Evolutionary conservation across 2,113 vertebrate genomes (phyloP).

Genomic region (Psilopogon haemacephalus): DNA sequence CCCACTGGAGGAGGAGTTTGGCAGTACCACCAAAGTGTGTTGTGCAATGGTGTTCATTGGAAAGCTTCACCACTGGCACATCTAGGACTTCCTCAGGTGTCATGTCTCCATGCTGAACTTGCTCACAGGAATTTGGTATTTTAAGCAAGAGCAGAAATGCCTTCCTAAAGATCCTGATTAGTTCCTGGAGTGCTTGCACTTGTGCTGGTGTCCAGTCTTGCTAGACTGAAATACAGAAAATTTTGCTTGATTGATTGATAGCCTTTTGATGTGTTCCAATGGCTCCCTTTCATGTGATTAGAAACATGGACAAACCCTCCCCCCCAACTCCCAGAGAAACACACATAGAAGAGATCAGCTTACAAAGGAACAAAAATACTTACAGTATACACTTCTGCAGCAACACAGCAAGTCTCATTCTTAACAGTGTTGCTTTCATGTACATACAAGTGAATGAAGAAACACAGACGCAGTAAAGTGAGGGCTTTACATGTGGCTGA

Average conservation of each 20-base stretch:
- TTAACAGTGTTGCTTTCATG: not conserved
- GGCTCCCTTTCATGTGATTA: not conserved
- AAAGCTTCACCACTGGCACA: not conserved
- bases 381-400: not conserved
- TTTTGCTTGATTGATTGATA: not conserved
- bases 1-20: constrained; percentile 20
- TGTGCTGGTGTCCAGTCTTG: not conserved
- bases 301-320: not conserved
- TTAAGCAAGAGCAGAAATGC: not conserved
- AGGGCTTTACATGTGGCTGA: not conserved
- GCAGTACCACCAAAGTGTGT: not conserved
- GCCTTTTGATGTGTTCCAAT: not conserved
- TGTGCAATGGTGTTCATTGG: not conserved
- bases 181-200: not conserved
- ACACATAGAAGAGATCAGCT: not conserved
- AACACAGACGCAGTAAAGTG: rapidly evolving
- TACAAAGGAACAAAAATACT: not conserved
- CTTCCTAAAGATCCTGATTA: not conserved
- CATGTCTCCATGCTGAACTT: rapidly evolving
- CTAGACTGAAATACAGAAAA: not conserved
- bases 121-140: not conserved
- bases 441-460: not conserved
- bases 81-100: not conserved
- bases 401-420: not conserved
- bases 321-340: not conserved